phyloP scores from a whole-genome alignment of 2,113 vertebrate species.

The Epinephelus lanceolatus region DNA sequence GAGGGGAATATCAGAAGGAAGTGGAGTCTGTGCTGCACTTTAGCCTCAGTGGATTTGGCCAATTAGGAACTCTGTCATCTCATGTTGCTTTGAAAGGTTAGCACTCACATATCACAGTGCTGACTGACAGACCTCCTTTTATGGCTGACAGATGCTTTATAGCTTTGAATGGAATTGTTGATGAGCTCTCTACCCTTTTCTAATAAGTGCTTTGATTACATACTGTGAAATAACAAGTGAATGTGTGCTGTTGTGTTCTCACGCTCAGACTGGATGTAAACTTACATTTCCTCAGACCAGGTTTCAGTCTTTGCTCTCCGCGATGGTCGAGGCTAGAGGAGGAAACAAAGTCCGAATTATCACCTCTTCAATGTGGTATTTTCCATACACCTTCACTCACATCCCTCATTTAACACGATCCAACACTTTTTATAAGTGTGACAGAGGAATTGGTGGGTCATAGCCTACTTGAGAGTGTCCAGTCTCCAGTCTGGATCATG shows the following conservation, averaged over 20 bases:
- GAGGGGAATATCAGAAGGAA: too few species aligned
- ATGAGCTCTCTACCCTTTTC: background rate
- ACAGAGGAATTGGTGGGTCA: background rate
- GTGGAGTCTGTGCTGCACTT: too few species aligned
- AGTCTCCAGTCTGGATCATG: background rate
- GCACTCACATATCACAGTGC: too few species aligned
- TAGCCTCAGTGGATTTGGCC: too few species aligned
- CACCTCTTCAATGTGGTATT: background rate
- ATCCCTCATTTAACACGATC: background rate
- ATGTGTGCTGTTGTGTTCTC: background rate
- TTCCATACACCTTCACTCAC: background rate
- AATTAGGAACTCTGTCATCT: too few species aligned
- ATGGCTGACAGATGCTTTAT: too few species aligned
- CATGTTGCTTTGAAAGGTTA: too few species aligned
- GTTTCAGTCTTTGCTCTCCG: background rate
- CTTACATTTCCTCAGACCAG: constrained; percentile 7
- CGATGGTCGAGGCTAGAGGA: background rate
- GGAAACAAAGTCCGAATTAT: background rate
- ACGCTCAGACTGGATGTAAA: too few species aligned
- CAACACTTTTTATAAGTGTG: background rate
- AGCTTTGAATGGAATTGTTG: background rate
- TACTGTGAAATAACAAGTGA: background rate
- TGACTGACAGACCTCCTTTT: too few species aligned
- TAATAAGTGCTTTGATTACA: background rate
- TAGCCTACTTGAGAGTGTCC: background rate